Evolutionary conservation across 2,888 invertebrate species (phyloP).

Genomic region (Glyphotaelius pellucidus): DNA sequence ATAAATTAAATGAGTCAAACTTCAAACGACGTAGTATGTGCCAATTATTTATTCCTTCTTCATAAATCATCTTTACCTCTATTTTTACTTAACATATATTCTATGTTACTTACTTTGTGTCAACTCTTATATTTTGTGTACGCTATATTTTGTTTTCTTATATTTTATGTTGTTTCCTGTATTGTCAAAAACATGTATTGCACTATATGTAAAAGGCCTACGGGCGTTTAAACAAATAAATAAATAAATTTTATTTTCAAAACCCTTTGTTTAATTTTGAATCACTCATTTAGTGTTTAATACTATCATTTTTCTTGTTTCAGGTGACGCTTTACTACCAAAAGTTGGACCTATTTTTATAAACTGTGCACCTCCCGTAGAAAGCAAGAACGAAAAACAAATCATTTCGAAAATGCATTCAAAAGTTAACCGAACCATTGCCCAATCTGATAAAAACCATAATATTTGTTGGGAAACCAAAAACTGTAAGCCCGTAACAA

Average conservation of each 20-base stretch:
- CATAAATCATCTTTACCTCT: too few relatives aligned
- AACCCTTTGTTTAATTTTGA: not conserved
- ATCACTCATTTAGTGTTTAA: not conserved
- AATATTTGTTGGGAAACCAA: conserved; percentile 53
- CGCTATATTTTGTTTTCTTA: too few relatives aligned
- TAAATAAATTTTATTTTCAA: not conserved
- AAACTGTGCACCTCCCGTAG: not conserved
- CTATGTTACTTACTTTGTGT: too few relatives aligned
- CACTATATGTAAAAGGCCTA: too few relatives aligned
- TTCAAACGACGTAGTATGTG: too few relatives aligned
- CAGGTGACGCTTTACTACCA: conserved; percentile 50
- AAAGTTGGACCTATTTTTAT: conserved; percentile 40
- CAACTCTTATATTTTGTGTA: too few relatives aligned
- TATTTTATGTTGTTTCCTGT: too few relatives aligned
- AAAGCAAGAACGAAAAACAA: conserved; percentile 21
- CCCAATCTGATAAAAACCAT: conserved; percentile 62
- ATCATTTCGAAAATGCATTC: conserved; percentile 11
- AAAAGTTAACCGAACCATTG: conserved; percentile 7
- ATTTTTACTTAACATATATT: too few relatives aligned
- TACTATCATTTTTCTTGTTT: not conserved
- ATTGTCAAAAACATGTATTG: too few relatives aligned
- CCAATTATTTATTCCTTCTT: too few relatives aligned
- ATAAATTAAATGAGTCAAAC: too few relatives aligned
- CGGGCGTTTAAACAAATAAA: too few relatives aligned
- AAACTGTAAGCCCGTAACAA: not conserved